phyloP scores from a whole-genome alignment of 2,113 vertebrate genomes.

The Silurus asotus region DNA sequence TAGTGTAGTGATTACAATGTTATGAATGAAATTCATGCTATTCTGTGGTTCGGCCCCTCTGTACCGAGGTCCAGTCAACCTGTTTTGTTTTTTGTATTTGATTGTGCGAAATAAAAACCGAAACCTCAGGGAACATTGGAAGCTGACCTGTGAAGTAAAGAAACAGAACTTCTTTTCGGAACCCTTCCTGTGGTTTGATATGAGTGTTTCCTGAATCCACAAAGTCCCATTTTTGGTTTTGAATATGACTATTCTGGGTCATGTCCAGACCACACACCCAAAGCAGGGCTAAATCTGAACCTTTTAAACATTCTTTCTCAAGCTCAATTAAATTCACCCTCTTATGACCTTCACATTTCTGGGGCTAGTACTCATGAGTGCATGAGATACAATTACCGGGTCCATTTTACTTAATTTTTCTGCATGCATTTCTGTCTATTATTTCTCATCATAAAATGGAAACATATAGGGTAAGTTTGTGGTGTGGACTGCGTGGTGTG shows the following conservation, averaged over 20 bases:
- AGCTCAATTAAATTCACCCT: background rate
- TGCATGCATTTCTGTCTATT: background rate
- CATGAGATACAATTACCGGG: background rate
- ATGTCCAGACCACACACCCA: background rate
- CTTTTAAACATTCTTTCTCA: slow-evolving; percentile 19
- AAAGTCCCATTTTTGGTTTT: background rate
- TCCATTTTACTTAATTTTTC: background rate
- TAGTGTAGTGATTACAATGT: background rate
- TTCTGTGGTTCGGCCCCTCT: background rate
- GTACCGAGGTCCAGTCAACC: background rate
- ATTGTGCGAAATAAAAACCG: background rate
- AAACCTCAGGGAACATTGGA: background rate
- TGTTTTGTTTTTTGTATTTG: background rate
- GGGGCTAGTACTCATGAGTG: background rate
- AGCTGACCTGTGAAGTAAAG: background rate
- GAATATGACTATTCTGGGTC: background rate
- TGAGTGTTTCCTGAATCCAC: slow-evolving; percentile 2
- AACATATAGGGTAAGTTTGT: background rate
- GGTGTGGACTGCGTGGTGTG: background rate
- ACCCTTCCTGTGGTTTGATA: background rate
- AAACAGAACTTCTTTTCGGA: background rate
- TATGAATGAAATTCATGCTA: background rate
- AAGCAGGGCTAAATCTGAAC: slow-evolving; percentile 13
- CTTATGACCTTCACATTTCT: background rate
- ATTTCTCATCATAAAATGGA: background rate